Percentiles rank a stretch among this genome's conserved stretches.
These are phyloP conservation scores for Allobates femoralis DNA, from an alignment of 2,797 vertebrate species.

Conservation along the genomic window DNA sequence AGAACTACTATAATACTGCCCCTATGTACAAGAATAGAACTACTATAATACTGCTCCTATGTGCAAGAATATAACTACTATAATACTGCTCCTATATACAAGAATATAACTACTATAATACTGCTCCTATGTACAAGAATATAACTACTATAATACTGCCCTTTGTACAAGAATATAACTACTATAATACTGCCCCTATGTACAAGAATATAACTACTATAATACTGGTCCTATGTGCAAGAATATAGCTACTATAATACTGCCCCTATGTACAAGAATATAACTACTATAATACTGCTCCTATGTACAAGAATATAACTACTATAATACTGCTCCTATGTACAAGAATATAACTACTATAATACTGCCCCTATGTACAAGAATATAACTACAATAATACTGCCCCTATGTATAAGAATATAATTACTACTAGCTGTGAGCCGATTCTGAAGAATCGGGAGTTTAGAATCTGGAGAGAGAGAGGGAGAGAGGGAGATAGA, in stretches of 20 bases:
- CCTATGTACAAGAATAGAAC: conserved; percentile 17
- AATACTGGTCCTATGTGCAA: not conserved
- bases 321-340: not conserved
- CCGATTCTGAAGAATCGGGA: too few relatives aligned
- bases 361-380: not conserved
- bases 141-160: conserved; percentile 17
- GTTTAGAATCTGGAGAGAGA: too few relatives aligned
- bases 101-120: conserved; percentile 20
- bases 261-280: not conserved
- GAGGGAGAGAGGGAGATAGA: too few relatives aligned
- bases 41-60: conserved; percentile 8
- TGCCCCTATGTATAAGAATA: not conserved
- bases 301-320: not conserved
- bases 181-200: conserved; percentile 1
- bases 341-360: not conserved
- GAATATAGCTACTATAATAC: conserved; percentile 8
- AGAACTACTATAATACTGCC: conserved; percentile 16
- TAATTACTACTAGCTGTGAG: too few relatives aligned
- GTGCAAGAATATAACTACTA: conserved; percentile 8
- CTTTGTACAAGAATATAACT: not conserved
- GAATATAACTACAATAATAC: not conserved
- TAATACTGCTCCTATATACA: conserved; percentile 13
- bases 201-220: conserved; percentile 13
- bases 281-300: not conserved
- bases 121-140: conserved; percentile 3